Evolutionary conservation across 1,140 invertebrate species (phyloP), one percentile per base, ranked within the genome.

Genomic region (Nylanderia fulva): DNA sequence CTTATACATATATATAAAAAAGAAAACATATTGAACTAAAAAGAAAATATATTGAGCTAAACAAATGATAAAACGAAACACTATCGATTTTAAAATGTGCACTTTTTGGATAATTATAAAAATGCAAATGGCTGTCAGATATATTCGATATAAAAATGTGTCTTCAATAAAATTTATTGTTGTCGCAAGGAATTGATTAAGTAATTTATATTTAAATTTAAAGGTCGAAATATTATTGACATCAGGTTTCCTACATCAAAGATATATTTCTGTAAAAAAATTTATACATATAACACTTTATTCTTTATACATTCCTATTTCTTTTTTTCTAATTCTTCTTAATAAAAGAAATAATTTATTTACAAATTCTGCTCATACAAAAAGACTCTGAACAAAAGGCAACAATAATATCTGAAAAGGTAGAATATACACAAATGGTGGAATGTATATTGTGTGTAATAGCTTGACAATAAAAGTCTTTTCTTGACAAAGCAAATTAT

Each of bases 231-330:
- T 76, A 8, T 71, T 7, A 45, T 45, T 66, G 13, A 13, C 13
- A n/a, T 21, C 6, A 24, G 27, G 13, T 58, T 64, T 29, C 48
- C 21, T 58, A 18, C 66, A 69, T 69, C 1, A 71, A 80, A 56
- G 48, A 58, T 71, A 71, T 82, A 82, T 82, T 82, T 71, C 36
- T 56, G 48, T 71, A 71, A 15, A 82, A 33, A 82, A 82, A 56
- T 71, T 13, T 58, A 45, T 33, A 52, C 18, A 52, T 29, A 33
- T 24, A 52, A 75, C 9, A 79, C 18, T 33, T 82, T n/a, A 13
- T 33, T 58, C 27, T 82, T 58, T 11, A 18, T 45, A 58, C 39
- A 58, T 24, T 82, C 4, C 69, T 39, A 54, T 24, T 42, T 71
- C 9, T 45, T 45, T 13, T 71, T 36, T 36, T 5, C n/a, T 21